phyloP scores from a whole-genome alignment of 2,888 invertebrate genomes.

The Caenorhabditis sp. region DNA sequence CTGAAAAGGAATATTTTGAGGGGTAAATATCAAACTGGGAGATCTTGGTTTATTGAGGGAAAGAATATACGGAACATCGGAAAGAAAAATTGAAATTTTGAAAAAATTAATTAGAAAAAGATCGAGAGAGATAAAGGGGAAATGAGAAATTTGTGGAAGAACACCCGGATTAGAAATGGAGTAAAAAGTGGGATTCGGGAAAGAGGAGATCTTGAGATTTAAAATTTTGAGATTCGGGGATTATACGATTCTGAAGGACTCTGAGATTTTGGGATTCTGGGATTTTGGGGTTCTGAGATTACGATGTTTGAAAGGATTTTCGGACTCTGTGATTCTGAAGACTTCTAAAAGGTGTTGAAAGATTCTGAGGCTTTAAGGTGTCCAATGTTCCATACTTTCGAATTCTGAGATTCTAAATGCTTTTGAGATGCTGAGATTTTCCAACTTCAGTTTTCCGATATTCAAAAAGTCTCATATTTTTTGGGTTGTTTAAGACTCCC shows the following conservation, averaged over 20 bases:
- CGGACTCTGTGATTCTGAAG: neutral
- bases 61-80: neutral
- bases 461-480: no score
- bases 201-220: neutral
- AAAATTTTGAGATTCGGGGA: neutral
- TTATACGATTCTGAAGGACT: neutral
- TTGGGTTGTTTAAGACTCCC: no score
- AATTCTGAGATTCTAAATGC: no score
- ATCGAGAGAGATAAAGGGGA: conserved; percentile 1
- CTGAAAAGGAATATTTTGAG: neutral
- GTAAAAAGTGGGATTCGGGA: neutral
- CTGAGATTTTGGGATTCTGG: neutral
- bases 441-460: no score
- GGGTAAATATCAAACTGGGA: neutral
- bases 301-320: neutral
- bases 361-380: no score
- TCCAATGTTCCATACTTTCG: no score
- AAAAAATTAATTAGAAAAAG: neutral
- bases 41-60: neutral
- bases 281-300: neutral
- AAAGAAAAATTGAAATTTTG: neutral
- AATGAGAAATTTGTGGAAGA: neutral
- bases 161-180: conserved; percentile 7
- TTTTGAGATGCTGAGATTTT: no score
- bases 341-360: no score